Evolutionary conservation across 2,797 vertebrate genomes (phyloP).

Genomic region (Numenius phaeopus): DNA sequence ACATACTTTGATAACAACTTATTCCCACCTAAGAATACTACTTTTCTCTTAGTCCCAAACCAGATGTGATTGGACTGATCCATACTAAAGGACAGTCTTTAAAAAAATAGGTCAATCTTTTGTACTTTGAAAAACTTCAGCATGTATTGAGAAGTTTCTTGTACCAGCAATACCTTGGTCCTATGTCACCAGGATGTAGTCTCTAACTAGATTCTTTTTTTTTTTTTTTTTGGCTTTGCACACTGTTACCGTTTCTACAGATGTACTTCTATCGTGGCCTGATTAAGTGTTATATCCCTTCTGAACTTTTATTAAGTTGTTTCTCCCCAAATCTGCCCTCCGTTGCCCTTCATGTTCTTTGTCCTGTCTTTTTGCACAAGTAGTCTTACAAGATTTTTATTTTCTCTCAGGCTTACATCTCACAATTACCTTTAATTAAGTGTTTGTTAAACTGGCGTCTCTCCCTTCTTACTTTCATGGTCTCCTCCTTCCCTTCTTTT

Average conservation of each 20-base stretch:
- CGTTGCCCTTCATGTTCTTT: neutral
- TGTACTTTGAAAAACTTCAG: neutral
- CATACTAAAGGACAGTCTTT: neutral
- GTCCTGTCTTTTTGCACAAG: neutral
- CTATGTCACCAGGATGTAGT: neutral
- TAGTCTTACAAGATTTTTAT: neutral
- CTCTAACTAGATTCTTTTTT: neutral
- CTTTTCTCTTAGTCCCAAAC: neutral
- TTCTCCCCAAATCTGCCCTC: neutral
- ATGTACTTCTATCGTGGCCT: neutral
- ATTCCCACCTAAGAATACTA: neutral
- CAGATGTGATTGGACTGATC: neutral
- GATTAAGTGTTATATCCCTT: neutral
- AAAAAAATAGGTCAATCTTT: neutral
- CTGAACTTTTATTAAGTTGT: neutral
- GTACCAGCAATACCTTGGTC: neutral
- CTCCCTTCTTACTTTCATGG: neutral
- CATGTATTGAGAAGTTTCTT: neutral
- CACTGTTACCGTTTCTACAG: neutral
- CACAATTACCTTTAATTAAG: conserved; percentile 25
- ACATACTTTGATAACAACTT: neutral
- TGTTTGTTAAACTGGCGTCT: neutral
- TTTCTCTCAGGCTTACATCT: neutral
- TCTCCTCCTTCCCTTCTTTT: neutral
- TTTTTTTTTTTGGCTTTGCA: neutral